These are phyloP conservation scores for Rhogogaster chlorosoma DNA, from an alignment of 2,888 invertebrate genomes.

Conservation along the genomic window DNA sequence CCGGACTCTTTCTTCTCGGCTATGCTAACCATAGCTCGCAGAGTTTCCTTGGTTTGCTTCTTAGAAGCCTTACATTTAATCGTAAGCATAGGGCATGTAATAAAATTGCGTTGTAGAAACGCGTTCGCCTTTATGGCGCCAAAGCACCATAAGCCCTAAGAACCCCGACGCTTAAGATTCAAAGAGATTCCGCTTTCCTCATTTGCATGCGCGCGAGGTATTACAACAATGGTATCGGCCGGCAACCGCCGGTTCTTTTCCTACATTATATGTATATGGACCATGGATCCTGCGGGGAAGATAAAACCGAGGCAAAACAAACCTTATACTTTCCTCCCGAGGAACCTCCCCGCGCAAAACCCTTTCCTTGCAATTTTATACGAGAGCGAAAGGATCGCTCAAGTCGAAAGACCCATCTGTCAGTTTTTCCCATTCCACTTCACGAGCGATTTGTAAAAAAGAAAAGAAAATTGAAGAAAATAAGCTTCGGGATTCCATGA, in stretches of 20 bases:
- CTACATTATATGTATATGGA: background rate
- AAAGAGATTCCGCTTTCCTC: constrained; percentile 62
- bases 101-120: constrained; percentile 1
- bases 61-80: background rate
- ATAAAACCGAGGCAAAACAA: background rate
- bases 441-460: no score
- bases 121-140: constrained; percentile 33
- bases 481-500: background rate
- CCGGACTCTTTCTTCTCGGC: background rate
- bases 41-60: background rate
- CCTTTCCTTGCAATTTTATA: background rate
- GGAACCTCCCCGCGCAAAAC: background rate
- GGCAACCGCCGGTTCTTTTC: background rate
- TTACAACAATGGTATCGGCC: constrained; percentile 66
- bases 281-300: background rate
- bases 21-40: no score
- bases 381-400: no score
- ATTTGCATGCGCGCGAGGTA: constrained; percentile 68
- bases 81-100: background rate
- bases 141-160: background rate
- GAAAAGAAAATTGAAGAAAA: background rate
- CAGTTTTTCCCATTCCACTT: no score
- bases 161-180: constrained; percentile 36
- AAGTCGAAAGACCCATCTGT: no score
- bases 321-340: background rate